A percentile compares a stretch with the other conserved stretches of the same genome.
phyloP scores from a whole-genome alignment of 2,797 vertebrate genomes.

The Etheostoma perlongum region DNA sequence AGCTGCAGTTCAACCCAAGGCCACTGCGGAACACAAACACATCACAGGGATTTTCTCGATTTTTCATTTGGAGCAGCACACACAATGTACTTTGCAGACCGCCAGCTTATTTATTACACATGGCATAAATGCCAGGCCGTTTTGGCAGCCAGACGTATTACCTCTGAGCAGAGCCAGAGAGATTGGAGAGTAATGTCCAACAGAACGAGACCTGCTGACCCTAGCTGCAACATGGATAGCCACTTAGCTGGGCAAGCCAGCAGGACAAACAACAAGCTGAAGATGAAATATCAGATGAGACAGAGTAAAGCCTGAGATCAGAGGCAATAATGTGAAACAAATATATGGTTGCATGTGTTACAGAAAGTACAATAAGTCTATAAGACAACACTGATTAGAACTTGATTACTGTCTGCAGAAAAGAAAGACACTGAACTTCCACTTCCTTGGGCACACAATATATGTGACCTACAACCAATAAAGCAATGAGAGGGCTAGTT shows the following conservation, averaged over 20 bases:
- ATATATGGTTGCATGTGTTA: conserved; percentile 45
- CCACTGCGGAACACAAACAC: conserved; percentile 85
- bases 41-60: conserved; percentile 83
- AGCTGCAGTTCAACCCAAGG: conserved; percentile 84
- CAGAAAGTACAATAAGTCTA: conserved; percentile 59
- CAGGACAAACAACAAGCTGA: conserved; percentile 59
- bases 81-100: conserved; percentile 79
- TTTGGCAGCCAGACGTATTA: conserved; percentile 82
- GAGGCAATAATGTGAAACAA: conserved; percentile 58
- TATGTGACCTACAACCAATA: conserved; percentile 59
- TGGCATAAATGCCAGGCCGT: conserved; percentile 83
- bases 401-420: conserved; percentile 45
- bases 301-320: conserved; percentile 49
- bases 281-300: conserved; percentile 66
- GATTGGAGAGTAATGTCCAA: conserved; percentile 79
- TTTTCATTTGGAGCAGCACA: conserved; percentile 83
- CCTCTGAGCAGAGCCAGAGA: conserved; percentile 78
- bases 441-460: conserved; percentile 39
- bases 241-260: conserved; percentile 68
- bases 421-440: conserved; percentile 44
- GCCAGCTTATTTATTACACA: conserved; percentile 86
- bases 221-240: conserved; percentile 70
- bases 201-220: conserved; percentile 78
- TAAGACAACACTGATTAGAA: conserved; percentile 48
- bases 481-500: conserved; percentile 46